phyloP scores from a whole-genome alignment of 2,888 invertebrate species.

The Stomorhina lunata region DNA sequence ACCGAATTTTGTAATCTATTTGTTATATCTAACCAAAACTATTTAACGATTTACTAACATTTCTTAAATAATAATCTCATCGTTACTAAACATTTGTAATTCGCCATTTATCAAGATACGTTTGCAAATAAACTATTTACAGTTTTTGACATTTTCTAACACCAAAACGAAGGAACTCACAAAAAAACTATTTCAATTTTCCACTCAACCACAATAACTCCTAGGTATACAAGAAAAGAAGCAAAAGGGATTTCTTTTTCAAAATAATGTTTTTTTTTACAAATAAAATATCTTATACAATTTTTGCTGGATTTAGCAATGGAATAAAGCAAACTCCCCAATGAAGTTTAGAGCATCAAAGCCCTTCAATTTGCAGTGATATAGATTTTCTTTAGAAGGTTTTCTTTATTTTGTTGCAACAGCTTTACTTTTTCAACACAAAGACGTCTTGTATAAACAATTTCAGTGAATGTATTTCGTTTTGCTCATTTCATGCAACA shows the following conservation, averaged over 20 bases:
- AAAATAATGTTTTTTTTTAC: too few species aligned
- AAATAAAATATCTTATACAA: constrained; percentile 29
- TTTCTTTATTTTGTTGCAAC: not conserved
- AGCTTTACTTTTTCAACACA: constrained; percentile 6
- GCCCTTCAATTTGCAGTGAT: constrained; percentile 61
- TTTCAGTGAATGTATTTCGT: constrained; percentile 15
- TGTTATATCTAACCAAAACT: too few species aligned
- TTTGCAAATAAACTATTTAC: constrained; percentile 8
- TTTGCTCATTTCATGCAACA: constrained; percentile 42
- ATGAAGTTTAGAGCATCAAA: constrained; percentile 42
- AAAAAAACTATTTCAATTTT: constrained; percentile 52
- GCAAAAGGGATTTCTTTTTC: too few species aligned
- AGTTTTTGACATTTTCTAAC: constrained; percentile 34
- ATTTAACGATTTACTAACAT: too few species aligned
- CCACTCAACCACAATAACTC: constrained; percentile 2
- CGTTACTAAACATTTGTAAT: too few species aligned
- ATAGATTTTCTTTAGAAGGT: constrained; percentile 34
- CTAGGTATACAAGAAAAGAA: not conserved
- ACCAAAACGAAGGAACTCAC: not conserved
- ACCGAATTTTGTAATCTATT: too few species aligned
- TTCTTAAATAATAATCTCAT: too few species aligned
- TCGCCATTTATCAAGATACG: too few species aligned
- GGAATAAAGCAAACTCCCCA: constrained; percentile 13
- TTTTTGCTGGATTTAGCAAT: constrained; percentile 14
- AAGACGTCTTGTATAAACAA: constrained; percentile 18